A percentile compares a stretch with the other conserved stretches of the same genome.
Evolutionary conservation across 2,888 invertebrate species (phyloP).

Genomic region (Nomada goodeniana): DNA sequence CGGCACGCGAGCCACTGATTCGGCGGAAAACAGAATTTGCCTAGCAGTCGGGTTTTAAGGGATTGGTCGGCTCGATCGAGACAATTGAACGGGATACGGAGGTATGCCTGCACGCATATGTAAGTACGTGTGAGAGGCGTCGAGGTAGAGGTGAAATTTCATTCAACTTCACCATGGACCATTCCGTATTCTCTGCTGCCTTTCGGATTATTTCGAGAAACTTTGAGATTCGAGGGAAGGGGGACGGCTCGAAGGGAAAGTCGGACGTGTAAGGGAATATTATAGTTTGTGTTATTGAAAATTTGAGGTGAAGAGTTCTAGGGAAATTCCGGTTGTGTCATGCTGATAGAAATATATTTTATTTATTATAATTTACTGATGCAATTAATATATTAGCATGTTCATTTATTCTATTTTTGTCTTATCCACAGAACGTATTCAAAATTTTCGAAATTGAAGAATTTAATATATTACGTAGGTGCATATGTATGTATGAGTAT

Average conservation of each 20-base stretch:
- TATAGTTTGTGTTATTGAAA: not conserved
- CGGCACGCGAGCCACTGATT: constrained; percentile 54
- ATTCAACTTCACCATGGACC: not conserved
- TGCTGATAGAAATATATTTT: no score
- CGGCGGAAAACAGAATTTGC: constrained; percentile 60
- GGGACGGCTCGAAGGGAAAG: not conserved
- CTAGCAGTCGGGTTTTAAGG: constrained; percentile 61
- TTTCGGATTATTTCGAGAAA: not conserved
- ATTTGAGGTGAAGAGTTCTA: no score
- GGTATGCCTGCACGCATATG: not conserved
- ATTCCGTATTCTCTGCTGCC: not conserved
- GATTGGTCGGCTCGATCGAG: constrained; percentile 47
- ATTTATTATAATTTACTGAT: no score
- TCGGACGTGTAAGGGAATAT: not conserved
- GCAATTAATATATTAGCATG: no score
- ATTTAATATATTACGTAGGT: no score
- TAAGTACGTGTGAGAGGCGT: not conserved
- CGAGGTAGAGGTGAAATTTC: constrained; percentile 25
- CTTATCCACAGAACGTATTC: no score
- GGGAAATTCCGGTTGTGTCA: no score
- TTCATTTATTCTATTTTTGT: no score
- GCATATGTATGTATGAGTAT: no score
- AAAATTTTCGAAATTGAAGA: no score
- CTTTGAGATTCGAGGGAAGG: not conserved
- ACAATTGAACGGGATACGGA: constrained; percentile 52